Base-by-base conservation (phyloP, 2,797 vertebrate species). In the Sebastes alutus region DNA sequence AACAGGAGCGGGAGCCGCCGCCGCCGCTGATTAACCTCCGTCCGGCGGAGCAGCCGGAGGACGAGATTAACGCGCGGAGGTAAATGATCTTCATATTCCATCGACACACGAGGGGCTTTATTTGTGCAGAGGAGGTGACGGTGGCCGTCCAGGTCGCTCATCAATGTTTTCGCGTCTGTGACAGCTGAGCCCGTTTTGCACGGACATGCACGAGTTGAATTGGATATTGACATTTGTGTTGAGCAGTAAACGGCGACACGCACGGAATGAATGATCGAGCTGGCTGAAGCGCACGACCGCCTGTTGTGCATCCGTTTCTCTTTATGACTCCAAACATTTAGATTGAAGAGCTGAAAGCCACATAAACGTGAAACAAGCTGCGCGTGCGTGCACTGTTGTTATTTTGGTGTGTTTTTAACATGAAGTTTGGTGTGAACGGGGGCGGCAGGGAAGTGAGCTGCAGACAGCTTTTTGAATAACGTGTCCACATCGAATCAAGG, bases 401-500 rank as follows among this genome's bases (percentile, higher is more conserved):
- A n/a, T 61, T 61, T 20, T 18, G 60, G 9, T 52, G 25, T 63
- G 35, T 7, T 52, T 29, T n/a, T 42, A 42, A 42, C 14, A 16
- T 42, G 46, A 76, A 80, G 77, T 86, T 81, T 46, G 66, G 32
- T 55, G 56, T 68, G 52, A 65, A 30, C n/a, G 42, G 80, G 68
- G 73, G 38, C 14, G 72, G 64, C n/a, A 6, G 63, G 14, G 81
- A 23, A 70, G 76, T 67, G 73, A 70, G 60, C 79, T 61, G 72
- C 78, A 67, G 79, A 66, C 76, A 29, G 85, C 32, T 52, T 83
- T 80, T 66, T 58, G 35, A 29, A 86, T 72, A 73, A 74, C 71
- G 77, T 73, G 86, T 65, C 70, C 80, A 81, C 73, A n/a, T 62
- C 62, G 82, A 82, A 83, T 87, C 82, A 88, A 83, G 82, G 84